These are phyloP conservation scores for Solenopsis fugax DNA, from an alignment of 1,140 invertebrate species.

Conservation along the genomic window DNA sequence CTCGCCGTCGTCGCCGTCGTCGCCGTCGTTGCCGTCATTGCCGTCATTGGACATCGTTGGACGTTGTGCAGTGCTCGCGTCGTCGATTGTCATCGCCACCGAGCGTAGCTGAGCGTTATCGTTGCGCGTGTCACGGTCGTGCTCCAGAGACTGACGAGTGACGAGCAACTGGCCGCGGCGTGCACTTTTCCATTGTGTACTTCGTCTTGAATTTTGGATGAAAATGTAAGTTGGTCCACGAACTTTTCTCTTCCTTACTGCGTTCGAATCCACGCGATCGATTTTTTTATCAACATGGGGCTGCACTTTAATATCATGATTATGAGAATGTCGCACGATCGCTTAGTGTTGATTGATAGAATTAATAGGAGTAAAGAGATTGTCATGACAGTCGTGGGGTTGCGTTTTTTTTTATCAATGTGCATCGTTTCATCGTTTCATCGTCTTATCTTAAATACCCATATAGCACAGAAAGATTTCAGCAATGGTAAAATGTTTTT, in stretches of 20 bases:
- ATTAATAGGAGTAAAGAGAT: not conserved
- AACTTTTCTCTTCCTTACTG: not conserved
- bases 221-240: constrained; percentile 58
- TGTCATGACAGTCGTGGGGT: not conserved
- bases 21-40: not conserved
- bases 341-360: not conserved
- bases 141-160: not conserved
- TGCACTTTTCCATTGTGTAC: constrained; percentile 47
- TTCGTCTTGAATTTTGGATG: constrained; percentile 13
- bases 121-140: constrained; percentile 7
- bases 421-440: not conserved
- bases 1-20: not conserved
- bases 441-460: not conserved
- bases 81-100: not conserved
- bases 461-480: too few species aligned
- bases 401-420: not conserved
- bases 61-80: not conserved
- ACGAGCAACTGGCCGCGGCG: not conserved
- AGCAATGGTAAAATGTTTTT: too few species aligned
- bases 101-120: constrained; percentile 7
- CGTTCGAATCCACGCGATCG: not conserved
- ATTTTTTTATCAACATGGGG: not conserved
- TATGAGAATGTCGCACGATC: not conserved
- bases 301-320: not conserved
- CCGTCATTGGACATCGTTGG: not conserved